Conservation (phyloP, 35 echinoderm and acorn worm species). For the Hemicentrotus pulcherrimus region DNA sequence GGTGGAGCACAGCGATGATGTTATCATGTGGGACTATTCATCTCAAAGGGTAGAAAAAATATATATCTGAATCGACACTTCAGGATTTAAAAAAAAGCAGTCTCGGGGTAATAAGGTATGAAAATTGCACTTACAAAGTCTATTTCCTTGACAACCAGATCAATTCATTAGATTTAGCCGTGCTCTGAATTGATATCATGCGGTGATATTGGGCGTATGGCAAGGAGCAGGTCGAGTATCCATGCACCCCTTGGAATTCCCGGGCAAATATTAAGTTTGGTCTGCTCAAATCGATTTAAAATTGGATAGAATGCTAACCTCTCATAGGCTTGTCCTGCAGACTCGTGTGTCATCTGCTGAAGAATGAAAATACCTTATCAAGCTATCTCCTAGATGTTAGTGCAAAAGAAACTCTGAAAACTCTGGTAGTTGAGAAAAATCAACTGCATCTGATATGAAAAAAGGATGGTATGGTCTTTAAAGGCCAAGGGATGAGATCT, state of each 20-base stretch:
- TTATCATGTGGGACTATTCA: neutral
- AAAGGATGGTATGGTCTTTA: too few relatives aligned
- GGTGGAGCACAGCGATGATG: neutral
- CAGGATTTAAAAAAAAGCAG: neutral
- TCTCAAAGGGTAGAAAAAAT: neutral
- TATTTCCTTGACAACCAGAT: neutral
- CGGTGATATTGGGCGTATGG: neutral
- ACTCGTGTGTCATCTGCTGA: neutral
- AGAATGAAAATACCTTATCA: too few relatives aligned
- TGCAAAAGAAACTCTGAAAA: too few relatives aligned
- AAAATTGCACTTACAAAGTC: neutral
- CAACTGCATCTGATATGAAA: too few relatives aligned
- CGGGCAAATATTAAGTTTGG: slow-evolving; percentile 1
- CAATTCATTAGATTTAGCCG: slow-evolving; percentile 25
- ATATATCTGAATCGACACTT: neutral
- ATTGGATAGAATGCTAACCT: slow-evolving; percentile 18
- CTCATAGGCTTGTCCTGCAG: neutral
- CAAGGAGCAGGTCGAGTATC: neutral
- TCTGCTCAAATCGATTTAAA: neutral
- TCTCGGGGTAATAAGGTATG: neutral
- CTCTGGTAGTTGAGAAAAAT: too few relatives aligned
- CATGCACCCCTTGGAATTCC: neutral
- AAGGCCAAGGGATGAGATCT: too few relatives aligned
- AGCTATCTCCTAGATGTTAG: too few relatives aligned
- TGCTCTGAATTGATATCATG: neutral